These are phyloP conservation scores for Copidosoma floridanum DNA, from an alignment of 1,140 invertebrate species.

Conservation along the genomic window DNA sequence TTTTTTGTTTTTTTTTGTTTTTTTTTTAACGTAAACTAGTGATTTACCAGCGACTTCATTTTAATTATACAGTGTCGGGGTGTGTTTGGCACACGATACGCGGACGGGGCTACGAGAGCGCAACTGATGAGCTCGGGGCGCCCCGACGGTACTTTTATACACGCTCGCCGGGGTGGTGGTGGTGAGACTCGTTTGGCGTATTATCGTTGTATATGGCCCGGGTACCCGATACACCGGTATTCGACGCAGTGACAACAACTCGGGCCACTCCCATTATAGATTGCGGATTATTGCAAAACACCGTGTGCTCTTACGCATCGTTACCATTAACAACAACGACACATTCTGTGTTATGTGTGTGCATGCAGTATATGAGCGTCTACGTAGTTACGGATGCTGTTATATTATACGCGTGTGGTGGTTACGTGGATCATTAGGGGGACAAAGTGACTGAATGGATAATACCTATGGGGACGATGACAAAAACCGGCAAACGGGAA, in stretches of 20 bases:
- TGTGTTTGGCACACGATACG: no score
- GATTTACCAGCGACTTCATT: slow-evolving; percentile 47
- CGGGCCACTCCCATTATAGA: slow-evolving; percentile 10
- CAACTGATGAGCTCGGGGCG: neutral
- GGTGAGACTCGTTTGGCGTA: slow-evolving; percentile 29
- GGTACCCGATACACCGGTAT: neutral
- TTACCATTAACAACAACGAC: no score
- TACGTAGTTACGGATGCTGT: neutral
- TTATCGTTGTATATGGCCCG: neutral
- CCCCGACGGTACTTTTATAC: slow-evolving; percentile 40
- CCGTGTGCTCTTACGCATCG: neutral
- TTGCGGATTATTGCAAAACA: slow-evolving; percentile 10
- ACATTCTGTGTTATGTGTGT: no score
- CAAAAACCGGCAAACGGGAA: neutral
- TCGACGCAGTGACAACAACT: neutral
- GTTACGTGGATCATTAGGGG: no score
- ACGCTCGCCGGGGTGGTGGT: slow-evolving; percentile 4
- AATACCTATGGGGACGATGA: neutral
- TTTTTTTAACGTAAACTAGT: no score
- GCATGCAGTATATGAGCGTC: no score
- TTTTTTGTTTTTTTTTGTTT: neutral
- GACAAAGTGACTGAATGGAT: no score
- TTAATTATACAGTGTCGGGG: no score
- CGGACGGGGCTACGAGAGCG: no score
- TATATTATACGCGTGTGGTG: no score